Evolutionary conservation across 2,888 invertebrate genomes (phyloP).

Genomic region (Tolmerus cingulatus): DNA sequence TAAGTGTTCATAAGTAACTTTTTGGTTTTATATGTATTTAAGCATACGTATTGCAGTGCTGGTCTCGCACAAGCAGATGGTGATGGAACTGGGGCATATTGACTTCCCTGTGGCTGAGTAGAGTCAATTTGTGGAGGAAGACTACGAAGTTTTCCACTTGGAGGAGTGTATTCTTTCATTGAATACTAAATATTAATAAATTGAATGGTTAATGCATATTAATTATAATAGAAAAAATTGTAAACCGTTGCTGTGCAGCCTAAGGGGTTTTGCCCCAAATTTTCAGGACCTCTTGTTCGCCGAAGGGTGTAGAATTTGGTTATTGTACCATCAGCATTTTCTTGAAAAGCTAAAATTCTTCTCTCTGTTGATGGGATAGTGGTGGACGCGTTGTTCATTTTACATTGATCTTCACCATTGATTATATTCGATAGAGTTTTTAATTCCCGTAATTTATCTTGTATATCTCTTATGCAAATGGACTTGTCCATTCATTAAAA

Average conservation of each 20-base stretch:
- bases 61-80: neutral
- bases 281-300: neutral
- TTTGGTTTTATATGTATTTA: neutral
- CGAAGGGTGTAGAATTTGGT: neutral
- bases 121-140: neutral
- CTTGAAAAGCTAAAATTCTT: neutral
- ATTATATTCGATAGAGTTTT: neutral
- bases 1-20: neutral
- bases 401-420: neutral
- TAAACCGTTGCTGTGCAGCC: neutral
- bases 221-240: too few relatives aligned
- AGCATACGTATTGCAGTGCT: neutral
- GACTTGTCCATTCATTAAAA: neutral
- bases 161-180: neutral
- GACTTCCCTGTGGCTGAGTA: neutral
- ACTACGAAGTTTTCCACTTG: neutral
- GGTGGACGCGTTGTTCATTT: neutral
- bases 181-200: neutral
- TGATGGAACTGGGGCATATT: neutral
- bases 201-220: neutral
- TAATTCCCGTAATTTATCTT: neutral
- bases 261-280: neutral
- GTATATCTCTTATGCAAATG: neutral
- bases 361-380: neutral
- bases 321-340: neutral